phyloP scores from a whole-genome alignment of 2,113 vertebrate species.

The Astatotilapia flaviijosephi region DNA sequence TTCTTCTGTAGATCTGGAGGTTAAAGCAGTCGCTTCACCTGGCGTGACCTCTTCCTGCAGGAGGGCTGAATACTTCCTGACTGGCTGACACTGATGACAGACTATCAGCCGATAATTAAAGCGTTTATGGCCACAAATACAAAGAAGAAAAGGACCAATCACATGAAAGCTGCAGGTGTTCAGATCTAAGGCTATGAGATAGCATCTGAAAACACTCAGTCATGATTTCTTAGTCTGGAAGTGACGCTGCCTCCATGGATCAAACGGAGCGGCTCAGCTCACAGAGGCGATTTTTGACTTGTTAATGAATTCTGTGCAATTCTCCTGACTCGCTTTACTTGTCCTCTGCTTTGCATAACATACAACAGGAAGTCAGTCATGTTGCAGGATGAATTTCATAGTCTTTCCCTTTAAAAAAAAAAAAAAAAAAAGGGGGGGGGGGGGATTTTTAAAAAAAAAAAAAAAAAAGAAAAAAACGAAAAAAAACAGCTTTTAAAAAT shows the following conservation, averaged over 20 bases:
- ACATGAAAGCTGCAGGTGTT: not conserved
- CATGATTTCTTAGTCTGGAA: not conserved
- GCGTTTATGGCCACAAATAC: not conserved
- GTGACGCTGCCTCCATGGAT: not conserved
- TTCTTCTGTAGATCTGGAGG: not conserved
- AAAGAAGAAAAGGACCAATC: not conserved
- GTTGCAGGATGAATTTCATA: not conserved
- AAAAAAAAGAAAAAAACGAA: no score
- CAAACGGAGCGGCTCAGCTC: not conserved
- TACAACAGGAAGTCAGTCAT: not conserved
- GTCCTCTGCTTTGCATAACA: not conserved
- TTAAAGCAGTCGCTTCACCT: not conserved
- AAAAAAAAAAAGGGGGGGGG: accelerated
- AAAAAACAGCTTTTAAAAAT: no score
- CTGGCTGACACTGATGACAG: not conserved
- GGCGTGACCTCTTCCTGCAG: not conserved
- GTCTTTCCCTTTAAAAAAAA: not conserved
- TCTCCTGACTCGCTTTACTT: not conserved
- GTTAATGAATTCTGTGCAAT: not conserved
- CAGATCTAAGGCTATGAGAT: not conserved
- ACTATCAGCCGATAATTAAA: not conserved
- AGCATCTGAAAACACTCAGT: not conserved
- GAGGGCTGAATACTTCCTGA: not conserved
- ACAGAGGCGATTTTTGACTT: not conserved
- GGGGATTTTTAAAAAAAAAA: not conserved